Evolutionary conservation across 2,113 vertebrate genomes (phyloP).

Genomic region (Osmerus eperlanus): DNA sequence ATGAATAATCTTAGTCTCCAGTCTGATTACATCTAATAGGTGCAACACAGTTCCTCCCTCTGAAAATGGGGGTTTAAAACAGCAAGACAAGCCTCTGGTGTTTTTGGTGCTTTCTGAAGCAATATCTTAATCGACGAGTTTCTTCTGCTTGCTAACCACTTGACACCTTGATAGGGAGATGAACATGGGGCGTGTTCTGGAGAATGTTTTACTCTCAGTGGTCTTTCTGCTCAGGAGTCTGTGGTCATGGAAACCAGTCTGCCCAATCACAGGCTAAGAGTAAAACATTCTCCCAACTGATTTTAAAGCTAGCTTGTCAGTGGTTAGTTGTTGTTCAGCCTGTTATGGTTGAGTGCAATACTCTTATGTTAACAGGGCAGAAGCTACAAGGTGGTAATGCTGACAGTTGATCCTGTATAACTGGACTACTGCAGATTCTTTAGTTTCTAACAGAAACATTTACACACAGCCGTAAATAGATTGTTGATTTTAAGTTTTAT

Average conservation of each 20-base stretch:
- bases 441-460: not conserved
- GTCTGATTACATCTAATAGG: not conserved
- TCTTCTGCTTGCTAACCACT: slow-evolving; percentile 41
- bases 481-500: slow-evolving; percentile 5
- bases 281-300: not conserved
- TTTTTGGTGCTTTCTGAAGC: slow-evolving; percentile 57
- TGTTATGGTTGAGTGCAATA: no score
- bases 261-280: no score
- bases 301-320: not conserved
- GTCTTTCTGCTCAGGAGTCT: no score
- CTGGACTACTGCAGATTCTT: slow-evolving; percentile 3
- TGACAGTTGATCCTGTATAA: not conserved
- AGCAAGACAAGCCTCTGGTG: slow-evolving; percentile 15
- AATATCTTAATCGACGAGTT: slow-evolving; percentile 43
- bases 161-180: no score
- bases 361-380: no score
- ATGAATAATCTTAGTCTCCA: slow-evolving; percentile 11
- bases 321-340: no score
- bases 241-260: no score
- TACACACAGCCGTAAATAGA: slow-evolving; percentile 1
- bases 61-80: slow-evolving; percentile 44
- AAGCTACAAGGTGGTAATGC: not conserved
- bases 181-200: no score
- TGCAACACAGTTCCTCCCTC: slow-evolving; percentile 30
- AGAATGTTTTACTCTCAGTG: no score